Evolutionary conservation across 30 jellyfish, hydroid and myxozoan species (phyloP).

Genomic region (Hydra vulgaris): DNA sequence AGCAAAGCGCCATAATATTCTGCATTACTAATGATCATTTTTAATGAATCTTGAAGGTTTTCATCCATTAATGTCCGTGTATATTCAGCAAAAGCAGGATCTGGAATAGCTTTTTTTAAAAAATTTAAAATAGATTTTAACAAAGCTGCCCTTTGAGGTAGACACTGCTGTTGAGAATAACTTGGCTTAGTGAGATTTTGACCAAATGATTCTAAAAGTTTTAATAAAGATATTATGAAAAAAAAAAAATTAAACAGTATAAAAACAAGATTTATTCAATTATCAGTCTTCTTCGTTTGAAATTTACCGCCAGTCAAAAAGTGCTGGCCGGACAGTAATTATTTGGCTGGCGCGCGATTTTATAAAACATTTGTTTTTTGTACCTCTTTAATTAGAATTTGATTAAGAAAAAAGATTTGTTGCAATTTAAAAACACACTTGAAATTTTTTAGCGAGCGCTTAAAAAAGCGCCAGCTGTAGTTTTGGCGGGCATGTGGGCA

Average conservation of each 20-base stretch:
- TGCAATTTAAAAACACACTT: too few relatives aligned
- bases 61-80: slow-evolving; percentile 92
- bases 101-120: slow-evolving; percentile 95
- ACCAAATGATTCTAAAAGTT: neutral
- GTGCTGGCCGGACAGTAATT: too few relatives aligned
- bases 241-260: too few relatives aligned
- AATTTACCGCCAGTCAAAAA: too few relatives aligned
- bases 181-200: neutral
- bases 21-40: slow-evolving; percentile 87
- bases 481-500: too few relatives aligned
- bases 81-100: slow-evolving; percentile 92
- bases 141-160: slow-evolving; percentile 97
- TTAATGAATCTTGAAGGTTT: slow-evolving; percentile 64
- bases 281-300: neutral
- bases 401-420: too few relatives aligned
- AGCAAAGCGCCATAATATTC: slow-evolving; percentile 95
- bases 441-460: too few relatives aligned
- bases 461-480: too few relatives aligned
- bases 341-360: too few relatives aligned
- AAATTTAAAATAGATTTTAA: slow-evolving; percentile 84
- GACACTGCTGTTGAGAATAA: slow-evolving; percentile 57
- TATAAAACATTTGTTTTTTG: too few relatives aligned
- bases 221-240: neutral
- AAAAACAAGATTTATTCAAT: neutral
- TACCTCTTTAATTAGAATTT: too few relatives aligned